Conservation (phyloP, 2,797 vertebrate species). For the Sebastes itinus region DNA sequence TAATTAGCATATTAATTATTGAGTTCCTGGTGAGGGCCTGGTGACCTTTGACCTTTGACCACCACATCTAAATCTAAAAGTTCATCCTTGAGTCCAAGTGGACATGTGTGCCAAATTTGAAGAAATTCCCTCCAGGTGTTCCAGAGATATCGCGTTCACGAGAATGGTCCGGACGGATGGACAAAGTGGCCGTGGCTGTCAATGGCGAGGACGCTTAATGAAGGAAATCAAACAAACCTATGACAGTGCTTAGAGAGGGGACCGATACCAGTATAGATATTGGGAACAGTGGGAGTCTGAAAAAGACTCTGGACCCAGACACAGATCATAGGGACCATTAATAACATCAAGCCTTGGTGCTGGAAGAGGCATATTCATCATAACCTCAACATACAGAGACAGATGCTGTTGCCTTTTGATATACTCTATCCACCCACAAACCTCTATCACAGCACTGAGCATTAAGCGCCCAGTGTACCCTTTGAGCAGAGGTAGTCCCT, state of each 20-base stretch:
- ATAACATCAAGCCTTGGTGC: not conserved
- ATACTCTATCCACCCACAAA: slow-evolving; percentile 6
- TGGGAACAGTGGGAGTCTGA: not conserved
- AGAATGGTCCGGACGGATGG: too few relatives aligned
- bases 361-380: not conserved
- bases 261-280: not conserved
- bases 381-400: not conserved
- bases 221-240: not conserved
- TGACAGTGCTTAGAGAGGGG: not conserved
- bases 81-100: too few relatives aligned
- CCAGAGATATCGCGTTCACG: too few relatives aligned
- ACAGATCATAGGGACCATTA: not conserved
- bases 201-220: too few relatives aligned
- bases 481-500: slow-evolving; percentile 46
- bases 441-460: slow-evolving; percentile 20
- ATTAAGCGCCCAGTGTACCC: slow-evolving; percentile 18
- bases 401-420: not conserved
- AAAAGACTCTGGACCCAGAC: not conserved
- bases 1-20: too few relatives aligned
- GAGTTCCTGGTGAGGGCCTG: too few relatives aligned
- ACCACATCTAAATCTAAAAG: too few relatives aligned
- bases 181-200: too few relatives aligned
- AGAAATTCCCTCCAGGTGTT: too few relatives aligned
- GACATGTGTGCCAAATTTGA: too few relatives aligned
- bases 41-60: too few relatives aligned